Percentiles rank a stretch among this genome's conserved stretches.
These are phyloP conservation scores for Bagarius yarrelli DNA, from an alignment of 2,113 vertebrate genomes.

Conservation along the genomic window DNA sequence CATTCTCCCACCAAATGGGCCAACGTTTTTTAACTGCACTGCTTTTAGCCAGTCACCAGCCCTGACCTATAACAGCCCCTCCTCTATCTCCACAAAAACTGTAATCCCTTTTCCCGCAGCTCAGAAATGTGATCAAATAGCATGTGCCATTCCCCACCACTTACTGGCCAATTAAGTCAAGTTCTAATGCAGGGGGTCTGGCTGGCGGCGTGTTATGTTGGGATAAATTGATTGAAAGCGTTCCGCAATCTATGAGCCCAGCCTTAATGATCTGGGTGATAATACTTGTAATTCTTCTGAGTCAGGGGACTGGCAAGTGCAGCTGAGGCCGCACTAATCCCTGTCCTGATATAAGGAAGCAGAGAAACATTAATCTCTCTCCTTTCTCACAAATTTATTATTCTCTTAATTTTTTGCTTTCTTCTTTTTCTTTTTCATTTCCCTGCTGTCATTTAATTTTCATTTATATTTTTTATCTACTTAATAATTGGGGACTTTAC, in stretches of 20 bases:
- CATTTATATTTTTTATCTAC: not conserved
- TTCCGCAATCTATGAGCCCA: constrained; percentile 91
- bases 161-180: constrained; percentile 99
- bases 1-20: constrained; percentile 81
- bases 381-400: constrained; percentile 68
- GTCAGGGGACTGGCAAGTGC: constrained; percentile 93
- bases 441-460: constrained; percentile 6
- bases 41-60: constrained; percentile 68
- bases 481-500: not conserved
- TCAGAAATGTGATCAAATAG: constrained; percentile 97
- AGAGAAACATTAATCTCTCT: constrained; percentile 84
- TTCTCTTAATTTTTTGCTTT: constrained; percentile 50
- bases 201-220: constrained; percentile 93
- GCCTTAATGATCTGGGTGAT: constrained; percentile 99
- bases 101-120: constrained; percentile 86
- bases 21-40: constrained; percentile 90
- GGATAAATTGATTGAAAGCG: constrained; percentile 99
- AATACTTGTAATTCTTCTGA: constrained; percentile 99
- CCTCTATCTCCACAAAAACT: constrained; percentile 74
- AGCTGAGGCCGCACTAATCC: constrained; percentile 94
- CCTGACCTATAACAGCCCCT: constrained; percentile 65
- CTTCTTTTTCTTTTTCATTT: not conserved
- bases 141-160: constrained; percentile 91
- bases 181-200: constrained; percentile 98
- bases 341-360: constrained; percentile 86